These are phyloP conservation scores for Allacma fusca DNA, from an alignment of 2,888 invertebrate genomes.

Conservation along the genomic window DNA sequence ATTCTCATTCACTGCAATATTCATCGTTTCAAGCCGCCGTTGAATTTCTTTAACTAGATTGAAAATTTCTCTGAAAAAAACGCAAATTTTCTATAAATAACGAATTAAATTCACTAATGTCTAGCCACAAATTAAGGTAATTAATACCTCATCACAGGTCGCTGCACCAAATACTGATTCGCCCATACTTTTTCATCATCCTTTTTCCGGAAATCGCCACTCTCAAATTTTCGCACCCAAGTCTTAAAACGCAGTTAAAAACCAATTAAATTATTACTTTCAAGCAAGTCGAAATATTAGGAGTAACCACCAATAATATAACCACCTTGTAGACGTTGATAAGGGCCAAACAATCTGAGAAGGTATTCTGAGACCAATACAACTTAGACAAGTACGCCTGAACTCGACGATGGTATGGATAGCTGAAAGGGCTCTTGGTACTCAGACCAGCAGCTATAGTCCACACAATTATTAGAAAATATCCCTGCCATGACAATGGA, in stretches of 20 bases:
- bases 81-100: constrained; percentile 14
- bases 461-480: constrained; percentile 32
- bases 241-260: constrained; percentile 67
- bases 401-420: constrained; percentile 75
- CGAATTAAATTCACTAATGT: neutral
- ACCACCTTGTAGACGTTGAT: constrained; percentile 79
- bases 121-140: constrained; percentile 1
- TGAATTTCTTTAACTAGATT: constrained; percentile 76
- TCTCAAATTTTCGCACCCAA: constrained; percentile 73
- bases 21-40: constrained; percentile 70
- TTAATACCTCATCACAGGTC: constrained; percentile 70
- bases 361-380: constrained; percentile 81
- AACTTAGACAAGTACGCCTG: constrained; percentile 78
- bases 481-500: constrained; percentile 12
- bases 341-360: constrained; percentile 85
- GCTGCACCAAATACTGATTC: constrained; percentile 73
- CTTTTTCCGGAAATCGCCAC: constrained; percentile 68
- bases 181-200: constrained; percentile 74
- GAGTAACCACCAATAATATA: too few species aligned
- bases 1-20: constrained; percentile 69
- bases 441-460: constrained; percentile 82
- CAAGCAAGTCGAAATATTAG: too few species aligned
- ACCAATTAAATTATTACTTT: too few species aligned
- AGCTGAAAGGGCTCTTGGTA: constrained; percentile 80
- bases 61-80: constrained; percentile 70